Conservation (phyloP, 2,888 invertebrate genomes). For the Oscheius sp. region DNA sequence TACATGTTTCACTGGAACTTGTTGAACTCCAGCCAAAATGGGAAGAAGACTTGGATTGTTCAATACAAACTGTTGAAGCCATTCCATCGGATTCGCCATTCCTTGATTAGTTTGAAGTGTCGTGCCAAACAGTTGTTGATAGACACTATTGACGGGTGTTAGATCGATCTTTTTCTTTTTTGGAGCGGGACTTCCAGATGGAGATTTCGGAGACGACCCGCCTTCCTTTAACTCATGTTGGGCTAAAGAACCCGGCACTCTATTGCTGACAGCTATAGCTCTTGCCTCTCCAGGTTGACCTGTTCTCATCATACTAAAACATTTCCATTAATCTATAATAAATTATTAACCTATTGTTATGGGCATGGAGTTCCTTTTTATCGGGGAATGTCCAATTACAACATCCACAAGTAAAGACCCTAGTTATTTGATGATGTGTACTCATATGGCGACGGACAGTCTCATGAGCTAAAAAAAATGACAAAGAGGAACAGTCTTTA, state of each 20-base stretch:
- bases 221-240: constrained; percentile 44
- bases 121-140: background rate
- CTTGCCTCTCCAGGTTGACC: constrained; percentile 43
- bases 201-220: background rate
- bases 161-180: constrained; percentile 14
- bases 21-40: constrained; percentile 4
- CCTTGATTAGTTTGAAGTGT: background rate
- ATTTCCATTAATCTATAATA: background rate
- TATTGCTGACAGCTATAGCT: constrained; percentile 47
- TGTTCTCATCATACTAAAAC: constrained; percentile 43
- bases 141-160: background rate
- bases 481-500: no score
- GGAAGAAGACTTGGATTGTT: constrained; percentile 34
- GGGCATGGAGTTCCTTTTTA: constrained; percentile 54
- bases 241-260: constrained; percentile 47
- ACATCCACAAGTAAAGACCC: constrained; percentile 60
- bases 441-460: constrained; percentile 56
- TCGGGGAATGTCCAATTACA: constrained; percentile 63
- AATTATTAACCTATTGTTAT: constrained; percentile 37
- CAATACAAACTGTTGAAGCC: constrained; percentile 28
- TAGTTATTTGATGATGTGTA: constrained; percentile 34
- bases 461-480: constrained; percentile 40
- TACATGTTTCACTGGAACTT: constrained; percentile 26
- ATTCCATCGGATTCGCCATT: background rate
- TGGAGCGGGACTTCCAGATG: background rate